Conservation (phyloP, 2,888 invertebrate genomes). For the Parnassius mnemosyne region DNA sequence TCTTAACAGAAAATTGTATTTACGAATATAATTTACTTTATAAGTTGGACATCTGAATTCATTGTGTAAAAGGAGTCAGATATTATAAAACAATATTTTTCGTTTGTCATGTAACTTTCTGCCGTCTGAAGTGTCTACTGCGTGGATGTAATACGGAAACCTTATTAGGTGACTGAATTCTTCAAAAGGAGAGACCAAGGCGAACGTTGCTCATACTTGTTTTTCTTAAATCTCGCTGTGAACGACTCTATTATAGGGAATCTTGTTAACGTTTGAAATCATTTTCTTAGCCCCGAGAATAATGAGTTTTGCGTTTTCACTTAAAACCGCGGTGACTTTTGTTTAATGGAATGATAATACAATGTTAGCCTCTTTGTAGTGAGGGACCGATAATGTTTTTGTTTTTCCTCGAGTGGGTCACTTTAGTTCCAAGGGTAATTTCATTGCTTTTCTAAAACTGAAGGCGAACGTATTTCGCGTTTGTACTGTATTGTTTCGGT, state of each 20-base stretch:
- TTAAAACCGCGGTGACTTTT: slow-evolving; percentile 79
- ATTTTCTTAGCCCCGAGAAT: slow-evolving; percentile 73
- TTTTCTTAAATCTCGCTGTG: slow-evolving; percentile 77
- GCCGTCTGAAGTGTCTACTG: slow-evolving; percentile 28
- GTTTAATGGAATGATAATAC: slow-evolving; percentile 81
- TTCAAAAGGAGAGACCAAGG: slow-evolving; percentile 42
- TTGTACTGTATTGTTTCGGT: slow-evolving; percentile 50
- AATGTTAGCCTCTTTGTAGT: slow-evolving; percentile 76
- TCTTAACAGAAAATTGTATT: slow-evolving; percentile 11
- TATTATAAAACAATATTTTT: slow-evolving; percentile 50
- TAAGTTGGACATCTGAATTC: slow-evolving; percentile 35
- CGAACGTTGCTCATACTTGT: slow-evolving; percentile 57
- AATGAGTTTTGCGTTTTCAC: slow-evolving; percentile 79
- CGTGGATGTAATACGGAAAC: slow-evolving; percentile 29
- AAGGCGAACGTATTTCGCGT: slow-evolving; percentile 56
- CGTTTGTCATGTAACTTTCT: slow-evolving; percentile 37
- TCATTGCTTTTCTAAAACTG: slow-evolving; percentile 67
- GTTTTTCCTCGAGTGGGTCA: slow-evolving; percentile 73
- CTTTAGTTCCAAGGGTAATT: slow-evolving; percentile 74
- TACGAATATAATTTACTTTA: slow-evolving; percentile 28
- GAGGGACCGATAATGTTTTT: slow-evolving; percentile 69
- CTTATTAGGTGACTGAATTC: slow-evolving; percentile 52
- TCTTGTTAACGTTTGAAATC: slow-evolving; percentile 80
- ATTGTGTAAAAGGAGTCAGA: slow-evolving; percentile 34
- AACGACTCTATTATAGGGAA: slow-evolving; percentile 76